Base-by-base conservation (phyloP, 2,113 vertebrate species). In the Xyliphius kryptos region DNA sequence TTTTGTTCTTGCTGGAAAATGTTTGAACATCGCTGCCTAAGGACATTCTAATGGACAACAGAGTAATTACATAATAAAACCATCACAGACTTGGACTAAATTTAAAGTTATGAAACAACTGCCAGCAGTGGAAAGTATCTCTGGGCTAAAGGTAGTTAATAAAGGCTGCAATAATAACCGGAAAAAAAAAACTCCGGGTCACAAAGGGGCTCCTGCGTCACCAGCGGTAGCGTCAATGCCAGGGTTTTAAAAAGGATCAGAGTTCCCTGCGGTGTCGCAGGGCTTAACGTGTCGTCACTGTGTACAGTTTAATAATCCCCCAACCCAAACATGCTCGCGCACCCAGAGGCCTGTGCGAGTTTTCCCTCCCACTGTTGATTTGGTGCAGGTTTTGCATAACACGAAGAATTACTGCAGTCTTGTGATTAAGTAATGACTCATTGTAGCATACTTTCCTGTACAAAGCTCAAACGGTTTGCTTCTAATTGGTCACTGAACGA, bases 161-260 rank as follows among this genome's bases (percentile, higher is more conserved):
- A 48, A 63, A 44, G 36, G 16, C 59, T 9, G 12, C 41, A 69
- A 17, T 61, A 65, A 65, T 55, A 67, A 52, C 19, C 43, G 59
- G 48, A 50, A 66, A 55, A 57, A 41, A 41, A 41, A 41, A 41
- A 12, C 40, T 62, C 44, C 53, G 20, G 38, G 56, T 63, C 68
- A 57, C 61, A 73, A 66, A 70, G 71, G 38, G 38, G 13, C 32
- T 63, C 61, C 51, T 63, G 57, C 61, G 44, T 71, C 71, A 76
- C 51, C n/a, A 52, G 37, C 19, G 43, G 47, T 37, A 41, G 60
- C 56, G 20, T 62, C 67, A 70, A 62, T 22, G 55, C 47, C 48
- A 63, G 61, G 65, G 46, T 76, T 76, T 32, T 66, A 60, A 76
- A 67, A 48, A 70, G 71, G 64, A 73, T 70, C 60, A 63, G 58